Conservation (phyloP, 2,113 vertebrate genomes). For the Psilopsiagon aymara region DNA sequence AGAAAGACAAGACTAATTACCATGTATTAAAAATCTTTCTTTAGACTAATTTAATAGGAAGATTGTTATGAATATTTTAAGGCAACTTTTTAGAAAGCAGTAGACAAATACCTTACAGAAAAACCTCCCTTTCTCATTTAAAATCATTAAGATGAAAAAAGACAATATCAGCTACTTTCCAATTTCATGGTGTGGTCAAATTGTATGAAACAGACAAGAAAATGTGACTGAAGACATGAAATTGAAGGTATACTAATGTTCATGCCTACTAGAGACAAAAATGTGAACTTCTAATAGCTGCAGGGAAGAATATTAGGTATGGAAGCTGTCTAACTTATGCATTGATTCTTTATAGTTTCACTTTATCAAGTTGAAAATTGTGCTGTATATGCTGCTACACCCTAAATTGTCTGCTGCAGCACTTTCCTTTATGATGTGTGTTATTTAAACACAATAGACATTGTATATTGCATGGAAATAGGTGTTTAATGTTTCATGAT, state of each 20-base stretch:
- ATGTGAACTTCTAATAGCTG: constrained; percentile 43
- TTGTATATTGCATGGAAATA: constrained; percentile 46
- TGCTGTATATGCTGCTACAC: constrained; percentile 29
- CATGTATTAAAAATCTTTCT: constrained; percentile 67
- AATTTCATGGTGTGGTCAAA: constrained; percentile 43
- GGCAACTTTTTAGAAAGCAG: constrained; percentile 42
- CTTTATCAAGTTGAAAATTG: constrained; percentile 68
- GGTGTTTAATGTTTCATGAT: constrained; percentile 47
- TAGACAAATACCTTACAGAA: constrained; percentile 19
- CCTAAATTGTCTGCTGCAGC: constrained; percentile 60
- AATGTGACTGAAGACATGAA: constrained; percentile 48
- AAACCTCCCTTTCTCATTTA: constrained; percentile 31
- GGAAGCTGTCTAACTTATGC: constrained; percentile 40
- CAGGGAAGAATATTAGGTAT: constrained; percentile 45
- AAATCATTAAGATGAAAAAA: constrained; percentile 46
- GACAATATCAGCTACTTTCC: constrained; percentile 52
- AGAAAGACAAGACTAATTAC: constrained; percentile 78
- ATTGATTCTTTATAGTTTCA: constrained; percentile 49
- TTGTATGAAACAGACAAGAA: constrained; percentile 6
- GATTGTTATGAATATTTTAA: constrained; percentile 50
- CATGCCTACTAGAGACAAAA: constrained; percentile 43
- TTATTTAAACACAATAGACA: constrained; percentile 68
- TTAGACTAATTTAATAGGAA: constrained; percentile 64
- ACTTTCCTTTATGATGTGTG: constrained; percentile 46
- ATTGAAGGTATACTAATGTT: constrained; percentile 40